Evolutionary conservation across 1,140 invertebrate species (phyloP), one percentile per base, ranked within the genome.

Genomic region (Epicauta chinensis): DNA sequence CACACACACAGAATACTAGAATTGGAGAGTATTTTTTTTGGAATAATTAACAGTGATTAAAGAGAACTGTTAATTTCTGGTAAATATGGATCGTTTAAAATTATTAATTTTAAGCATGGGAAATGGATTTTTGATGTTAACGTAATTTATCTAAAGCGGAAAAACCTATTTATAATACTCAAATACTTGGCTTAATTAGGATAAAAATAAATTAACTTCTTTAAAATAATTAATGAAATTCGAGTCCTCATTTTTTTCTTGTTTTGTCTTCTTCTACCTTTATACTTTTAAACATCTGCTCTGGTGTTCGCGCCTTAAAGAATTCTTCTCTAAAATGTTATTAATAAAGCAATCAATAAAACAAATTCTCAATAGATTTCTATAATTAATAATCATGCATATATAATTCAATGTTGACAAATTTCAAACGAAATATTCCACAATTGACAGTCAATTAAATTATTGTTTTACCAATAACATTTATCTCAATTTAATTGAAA

Each of bases 171-270:
- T 37, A 38, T 43, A n/a, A 43, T 11, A 47, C 38, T 13, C 11
- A 47, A 38, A 16, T 17, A 29, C 14, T 43, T 12, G 30, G 23
- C 31, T 16, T 55, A 49, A 55, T 55, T 49, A 49, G 37, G n/a
- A 10, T 35, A 10, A 46, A 53, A 53, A 53, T 46, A 53, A 31
- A 53, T 53, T 37, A 53, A 34, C 43, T n/a, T 55, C 44, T 23
- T 49, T 49, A 49, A 49, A 23, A 29, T 44, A 49, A 49, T 55
- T 55, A 55, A 55, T 49, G 38, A 54, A 40, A 49, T 30, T 23
- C 36, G 36, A 41, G 39, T 36, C 45, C 37, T 43, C 29, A 17
- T 42, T 38, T 16, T 39, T 37, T 47, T 37, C 3, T 14, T 11
- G 14, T 4, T 38, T 5, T 3, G 36, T 38, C 36, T 12, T n/a